A percentile compares a stretch with the other conserved stretches of the same genome.
These are phyloP conservation scores for Tupaia tana DNA, from an alignment of 2,113 vertebrate genomes.

Conservation along the genomic window DNA sequence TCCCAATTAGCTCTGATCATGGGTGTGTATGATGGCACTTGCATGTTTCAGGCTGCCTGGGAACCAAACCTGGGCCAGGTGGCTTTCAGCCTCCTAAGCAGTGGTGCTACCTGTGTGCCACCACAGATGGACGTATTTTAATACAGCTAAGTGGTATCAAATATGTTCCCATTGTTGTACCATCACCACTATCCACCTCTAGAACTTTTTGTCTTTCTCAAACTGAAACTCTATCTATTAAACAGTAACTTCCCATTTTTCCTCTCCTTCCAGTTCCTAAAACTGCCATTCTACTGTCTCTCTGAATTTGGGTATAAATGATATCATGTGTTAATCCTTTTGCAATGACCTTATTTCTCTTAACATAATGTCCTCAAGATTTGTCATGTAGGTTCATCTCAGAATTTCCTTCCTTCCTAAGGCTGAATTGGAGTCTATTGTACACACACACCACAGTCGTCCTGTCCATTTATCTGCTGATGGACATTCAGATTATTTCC, in stretches of 20 bases:
- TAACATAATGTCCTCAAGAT: neutral
- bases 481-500: neutral
- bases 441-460: no score
- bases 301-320: neutral
- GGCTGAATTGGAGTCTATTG: neutral
- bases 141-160: neutral
- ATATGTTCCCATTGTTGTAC: neutral
- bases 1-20: no score
- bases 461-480: neutral
- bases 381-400: neutral
- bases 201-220: neutral
- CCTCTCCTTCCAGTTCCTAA: neutral
- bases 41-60: no score
- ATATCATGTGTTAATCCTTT: neutral
- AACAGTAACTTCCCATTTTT: neutral
- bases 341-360: slow-evolving; percentile 1
- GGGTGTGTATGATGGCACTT: no score
- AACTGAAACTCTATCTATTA: neutral
- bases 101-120: no score
- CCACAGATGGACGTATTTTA: no score
- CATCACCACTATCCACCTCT: neutral
- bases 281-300: neutral
- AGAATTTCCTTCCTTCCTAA: neutral
- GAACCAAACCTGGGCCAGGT: no score
- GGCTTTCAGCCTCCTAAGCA: no score